These are phyloP conservation scores for Hippoglossus stenolepis DNA, from an alignment of 2,113 vertebrate genomes.

Conservation along the genomic window DNA sequence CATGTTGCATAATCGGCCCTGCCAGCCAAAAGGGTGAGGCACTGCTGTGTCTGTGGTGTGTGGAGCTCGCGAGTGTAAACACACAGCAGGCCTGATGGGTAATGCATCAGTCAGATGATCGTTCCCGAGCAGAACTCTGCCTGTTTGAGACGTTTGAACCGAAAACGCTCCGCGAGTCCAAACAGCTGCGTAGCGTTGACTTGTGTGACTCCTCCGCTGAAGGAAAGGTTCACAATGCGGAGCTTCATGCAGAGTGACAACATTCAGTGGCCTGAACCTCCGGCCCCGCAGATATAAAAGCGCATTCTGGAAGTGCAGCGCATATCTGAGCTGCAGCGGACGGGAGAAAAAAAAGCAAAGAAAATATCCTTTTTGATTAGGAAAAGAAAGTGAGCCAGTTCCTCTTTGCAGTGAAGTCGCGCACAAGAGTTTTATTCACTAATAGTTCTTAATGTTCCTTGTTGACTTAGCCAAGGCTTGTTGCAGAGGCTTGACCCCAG, in stretches of 20 bases:
- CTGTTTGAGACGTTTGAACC: too few species aligned
- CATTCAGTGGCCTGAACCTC: conserved; percentile 45
- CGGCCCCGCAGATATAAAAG: conserved; percentile 46
- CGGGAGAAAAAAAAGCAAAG: conserved; percentile 25
- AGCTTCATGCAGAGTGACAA: conserved; percentile 49
- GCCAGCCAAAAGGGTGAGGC: conserved; percentile 46
- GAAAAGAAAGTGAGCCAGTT: conserved; percentile 64
- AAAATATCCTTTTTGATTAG: conserved; percentile 78
- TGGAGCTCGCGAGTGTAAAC: conserved; percentile 31
- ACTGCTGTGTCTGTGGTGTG: conserved; percentile 32
- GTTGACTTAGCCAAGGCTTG: conserved; percentile 77
- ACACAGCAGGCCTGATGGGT: conserved; percentile 37
- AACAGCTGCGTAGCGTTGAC: too few species aligned
- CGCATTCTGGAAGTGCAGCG: conserved; percentile 37
- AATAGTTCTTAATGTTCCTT: conserved; percentile 76
- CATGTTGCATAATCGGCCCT: conserved; percentile 50
- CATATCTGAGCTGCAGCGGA: conserved; percentile 42
- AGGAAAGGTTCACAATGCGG: conserved; percentile 13
- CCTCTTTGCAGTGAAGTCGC: conserved; percentile 51
- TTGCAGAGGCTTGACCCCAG: conserved; percentile 77
- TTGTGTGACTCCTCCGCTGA: not conserved
- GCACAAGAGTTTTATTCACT: conserved; percentile 85
- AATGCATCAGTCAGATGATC: conserved; percentile 14
- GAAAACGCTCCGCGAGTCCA: not conserved
- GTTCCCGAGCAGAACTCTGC: too few species aligned